phyloP scores from a whole-genome alignment of 1,140 invertebrate genomes.

The Stegodyphus mimosarum region DNA sequence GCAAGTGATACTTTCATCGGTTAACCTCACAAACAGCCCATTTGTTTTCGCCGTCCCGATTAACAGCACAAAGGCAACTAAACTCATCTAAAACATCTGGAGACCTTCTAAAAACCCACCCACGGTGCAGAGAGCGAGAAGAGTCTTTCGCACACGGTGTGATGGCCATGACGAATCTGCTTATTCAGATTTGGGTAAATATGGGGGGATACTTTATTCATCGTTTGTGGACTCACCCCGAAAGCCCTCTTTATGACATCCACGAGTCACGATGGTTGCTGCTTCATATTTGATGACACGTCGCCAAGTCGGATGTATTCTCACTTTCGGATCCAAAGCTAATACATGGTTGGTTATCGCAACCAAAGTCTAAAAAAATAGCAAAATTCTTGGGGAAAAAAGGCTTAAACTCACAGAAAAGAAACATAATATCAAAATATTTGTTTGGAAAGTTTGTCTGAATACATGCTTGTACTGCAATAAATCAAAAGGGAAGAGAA shows the following conservation, averaged over 20 bases:
- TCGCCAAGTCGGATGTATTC: slow-evolving; percentile 2
- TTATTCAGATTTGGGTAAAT: slow-evolving; percentile 56
- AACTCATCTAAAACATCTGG: slow-evolving; percentile 56
- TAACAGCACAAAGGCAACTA: slow-evolving; percentile 40
- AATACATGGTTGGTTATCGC: too few species aligned
- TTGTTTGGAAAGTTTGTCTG: too few species aligned
- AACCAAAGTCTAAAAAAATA: too few species aligned
- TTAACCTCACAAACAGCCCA: slow-evolving; percentile 37
- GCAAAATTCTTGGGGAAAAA: too few species aligned
- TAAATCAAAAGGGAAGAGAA: too few species aligned
- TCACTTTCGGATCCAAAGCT: neutral
- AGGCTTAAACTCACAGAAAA: too few species aligned
- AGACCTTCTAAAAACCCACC: slow-evolving; percentile 16
- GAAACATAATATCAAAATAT: too few species aligned
- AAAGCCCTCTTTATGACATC: slow-evolving; percentile 41
- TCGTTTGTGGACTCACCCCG: slow-evolving; percentile 48
- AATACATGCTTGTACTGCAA: too few species aligned
- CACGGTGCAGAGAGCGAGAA: slow-evolving; percentile 11
- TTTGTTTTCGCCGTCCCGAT: slow-evolving; percentile 51
- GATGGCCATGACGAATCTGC: slow-evolving; percentile 57
- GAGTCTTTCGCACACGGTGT: slow-evolving; percentile 28
- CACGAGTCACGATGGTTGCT: neutral
- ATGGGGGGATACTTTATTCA: slow-evolving; percentile 47
- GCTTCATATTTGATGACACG: neutral
- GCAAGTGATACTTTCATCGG: slow-evolving; percentile 34